phyloP scores from a whole-genome alignment of 2,888 invertebrate genomes.

The Ditula angustiorana region DNA sequence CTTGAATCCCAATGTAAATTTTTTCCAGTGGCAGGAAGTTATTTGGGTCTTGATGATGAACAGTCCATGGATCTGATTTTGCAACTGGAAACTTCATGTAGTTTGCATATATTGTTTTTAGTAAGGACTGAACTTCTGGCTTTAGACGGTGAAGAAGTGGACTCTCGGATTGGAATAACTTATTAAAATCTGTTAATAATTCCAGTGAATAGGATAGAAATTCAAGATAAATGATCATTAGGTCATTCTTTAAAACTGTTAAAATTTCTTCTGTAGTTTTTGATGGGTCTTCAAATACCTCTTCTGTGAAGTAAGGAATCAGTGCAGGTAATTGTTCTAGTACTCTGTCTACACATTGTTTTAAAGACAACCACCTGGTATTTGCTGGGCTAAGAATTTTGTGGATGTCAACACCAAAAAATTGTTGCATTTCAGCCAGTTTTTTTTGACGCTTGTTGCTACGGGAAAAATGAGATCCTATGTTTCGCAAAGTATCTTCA shows the following conservation, averaged over 20 bases:
- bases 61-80: constrained; percentile 7
- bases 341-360: constrained; percentile 23
- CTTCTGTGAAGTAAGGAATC: background rate
- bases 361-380: constrained; percentile 21
- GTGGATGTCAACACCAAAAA: constrained; percentile 3
- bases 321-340: constrained; percentile 7
- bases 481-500: constrained; percentile 4
- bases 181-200: constrained; percentile 7
- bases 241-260: background rate
- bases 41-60: background rate
- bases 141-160: constrained; percentile 9
- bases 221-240: constrained; percentile 4
- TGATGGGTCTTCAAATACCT: constrained; percentile 13
- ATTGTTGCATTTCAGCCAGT: background rate
- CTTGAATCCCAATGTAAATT: background rate
- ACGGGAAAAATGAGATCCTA: constrained; percentile 11
- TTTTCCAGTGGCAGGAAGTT: constrained; percentile 13
- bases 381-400: constrained; percentile 16
- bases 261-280: constrained; percentile 18
- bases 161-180: constrained; percentile 6
- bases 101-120: constrained; percentile 12
- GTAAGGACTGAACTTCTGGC: constrained; percentile 2
- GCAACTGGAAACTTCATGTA: constrained; percentile 7
- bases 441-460: constrained; percentile 10
- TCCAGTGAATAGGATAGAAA: constrained; percentile 18